Conservation (phyloP, 2,888 invertebrate species). For the Andrena hattorfiana region DNA sequence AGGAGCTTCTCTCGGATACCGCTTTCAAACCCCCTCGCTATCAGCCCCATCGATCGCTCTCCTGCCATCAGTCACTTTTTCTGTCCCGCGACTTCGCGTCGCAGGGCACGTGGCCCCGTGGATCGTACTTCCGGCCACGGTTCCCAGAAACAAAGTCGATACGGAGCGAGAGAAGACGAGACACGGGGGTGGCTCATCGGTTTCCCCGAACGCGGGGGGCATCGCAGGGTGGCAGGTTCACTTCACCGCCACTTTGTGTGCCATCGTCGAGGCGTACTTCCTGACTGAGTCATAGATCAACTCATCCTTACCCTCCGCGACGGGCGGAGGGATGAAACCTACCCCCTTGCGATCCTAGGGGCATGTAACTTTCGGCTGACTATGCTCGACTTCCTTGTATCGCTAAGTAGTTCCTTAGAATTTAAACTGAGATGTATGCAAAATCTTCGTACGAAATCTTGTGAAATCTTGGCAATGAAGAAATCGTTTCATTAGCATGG, state of each 20-base stretch:
- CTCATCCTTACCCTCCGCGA: conserved; percentile 49
- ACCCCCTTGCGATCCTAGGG: conserved; percentile 19
- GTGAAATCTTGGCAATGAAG: too few relatives aligned
- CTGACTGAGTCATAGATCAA: conserved; percentile 81
- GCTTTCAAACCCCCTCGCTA: conserved; percentile 19
- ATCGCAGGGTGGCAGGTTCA: conserved; percentile 68
- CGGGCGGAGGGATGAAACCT: conserved; percentile 57
- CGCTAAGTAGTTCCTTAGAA: too few relatives aligned
- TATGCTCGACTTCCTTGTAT: background rate
- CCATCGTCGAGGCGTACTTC: conserved; percentile 75
- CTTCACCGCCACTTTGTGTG: conserved; percentile 70
- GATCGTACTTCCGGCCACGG: conserved; percentile 71
- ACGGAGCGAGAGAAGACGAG: conserved; percentile 8
- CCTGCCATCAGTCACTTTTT: conserved; percentile 47
- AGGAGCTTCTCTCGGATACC: conserved; percentile 41
- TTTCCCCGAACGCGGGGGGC: conserved; percentile 61
- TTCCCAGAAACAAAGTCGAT: conserved; percentile 64
- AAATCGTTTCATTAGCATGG: background rate
- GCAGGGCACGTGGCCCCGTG: conserved; percentile 64
- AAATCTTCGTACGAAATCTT: too few relatives aligned
- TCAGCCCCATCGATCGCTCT: conserved; percentile 49
- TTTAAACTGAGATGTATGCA: too few relatives aligned
- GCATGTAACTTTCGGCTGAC: background rate
- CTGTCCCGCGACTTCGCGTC: conserved; percentile 55
- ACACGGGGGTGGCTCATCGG: conserved; percentile 54